Percentiles rank a stretch among this genome's conserved stretches.
These are phyloP conservation scores for Phrynocephalus forsythii DNA, from an alignment of 2,797 vertebrate species.

Conservation along the genomic window DNA sequence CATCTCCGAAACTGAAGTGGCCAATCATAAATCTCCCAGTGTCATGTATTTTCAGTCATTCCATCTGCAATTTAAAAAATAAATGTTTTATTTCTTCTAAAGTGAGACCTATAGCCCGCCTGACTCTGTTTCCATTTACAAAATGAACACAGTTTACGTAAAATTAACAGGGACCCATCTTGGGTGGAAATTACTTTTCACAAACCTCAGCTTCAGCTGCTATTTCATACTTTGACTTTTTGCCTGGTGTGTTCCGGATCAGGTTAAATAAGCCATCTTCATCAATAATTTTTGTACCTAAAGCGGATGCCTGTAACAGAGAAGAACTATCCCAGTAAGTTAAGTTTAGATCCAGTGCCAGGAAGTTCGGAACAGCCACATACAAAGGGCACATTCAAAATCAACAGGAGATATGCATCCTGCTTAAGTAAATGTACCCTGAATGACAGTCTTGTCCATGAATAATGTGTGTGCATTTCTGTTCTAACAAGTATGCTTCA, in stretches of 20 bases:
- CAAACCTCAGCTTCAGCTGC: slow-evolving; percentile 90
- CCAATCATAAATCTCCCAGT: not conserved
- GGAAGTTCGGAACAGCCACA: not conserved
- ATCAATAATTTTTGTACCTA: slow-evolving; percentile 91
- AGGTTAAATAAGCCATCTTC: slow-evolving; percentile 93
- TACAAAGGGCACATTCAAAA: not conserved
- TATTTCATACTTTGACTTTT: slow-evolving; percentile 95
- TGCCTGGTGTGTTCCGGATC: slow-evolving; percentile 93
- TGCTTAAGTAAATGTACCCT: not conserved
- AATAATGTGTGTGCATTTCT: not conserved
- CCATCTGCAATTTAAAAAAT: not conserved
- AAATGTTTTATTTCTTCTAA: not conserved
- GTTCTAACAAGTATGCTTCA: not conserved
- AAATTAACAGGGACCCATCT: accelerated
- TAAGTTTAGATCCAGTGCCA: not conserved
- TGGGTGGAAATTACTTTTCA: not conserved
- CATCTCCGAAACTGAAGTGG: not conserved
- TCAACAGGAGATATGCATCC: not conserved
- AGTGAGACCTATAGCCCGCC: too few relatives aligned
- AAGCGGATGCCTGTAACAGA: slow-evolving; percentile 84
- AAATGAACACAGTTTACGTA: not conserved
- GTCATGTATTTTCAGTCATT: not conserved
- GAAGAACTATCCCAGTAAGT: slow-evolving; percentile 23
- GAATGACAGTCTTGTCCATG: not conserved
- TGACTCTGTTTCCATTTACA: not conserved